Evolutionary conservation across 2,888 invertebrate genomes (phyloP), one percentile per base, ranked within the genome.

Genomic region (Drosophila helvetica): DNA sequence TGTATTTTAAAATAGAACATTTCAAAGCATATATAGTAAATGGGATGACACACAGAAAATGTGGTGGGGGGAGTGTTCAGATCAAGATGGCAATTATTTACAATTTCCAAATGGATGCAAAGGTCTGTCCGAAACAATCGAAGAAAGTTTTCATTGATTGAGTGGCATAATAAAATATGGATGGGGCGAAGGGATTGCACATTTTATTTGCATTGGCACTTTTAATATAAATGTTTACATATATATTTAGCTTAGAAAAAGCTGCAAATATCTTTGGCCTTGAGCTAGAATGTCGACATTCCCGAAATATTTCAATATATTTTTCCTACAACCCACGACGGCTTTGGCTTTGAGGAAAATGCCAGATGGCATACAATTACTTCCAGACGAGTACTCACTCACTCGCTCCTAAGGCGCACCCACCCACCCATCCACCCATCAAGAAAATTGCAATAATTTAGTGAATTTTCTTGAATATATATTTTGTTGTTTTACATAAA

Each of bases 41-140:
- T 33, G 25, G 6, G 6, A 6, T 25, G 6, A 6, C 45, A 30
- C 17, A 10, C 43, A n/a, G 9, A 62, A 71, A 71, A 58, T 69
- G 69, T 47, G 65, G 63, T 59, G 42, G 7, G 51, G 42, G 27
- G 71, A 59, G 58, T 47, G 63, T 54, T 48, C 58, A 59, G 46
- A 51, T 56, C 45, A 58, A 30, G 50, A 61, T 74, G 52, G 63
- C 67, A 75, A 75, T 75, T 75, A 75, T 75, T 75, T 75, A 71
- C 75, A 75, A 62, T 61, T 66, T 66, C 66, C 50, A 55, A 25
- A 45, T 51, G 58, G 47, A 55, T 47, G 42, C 38, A 38, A 38
- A 7, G 6, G 15, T 38, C 38, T n/a, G 38, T n/a, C 2, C n/a
- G 38, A 38, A 51, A 55, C 45, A 55, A 52, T 52, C 18, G 18